Evolutionary conservation across 2,113 vertebrate genomes (phyloP).

Genomic region (Quiscalus mexicanus): DNA sequence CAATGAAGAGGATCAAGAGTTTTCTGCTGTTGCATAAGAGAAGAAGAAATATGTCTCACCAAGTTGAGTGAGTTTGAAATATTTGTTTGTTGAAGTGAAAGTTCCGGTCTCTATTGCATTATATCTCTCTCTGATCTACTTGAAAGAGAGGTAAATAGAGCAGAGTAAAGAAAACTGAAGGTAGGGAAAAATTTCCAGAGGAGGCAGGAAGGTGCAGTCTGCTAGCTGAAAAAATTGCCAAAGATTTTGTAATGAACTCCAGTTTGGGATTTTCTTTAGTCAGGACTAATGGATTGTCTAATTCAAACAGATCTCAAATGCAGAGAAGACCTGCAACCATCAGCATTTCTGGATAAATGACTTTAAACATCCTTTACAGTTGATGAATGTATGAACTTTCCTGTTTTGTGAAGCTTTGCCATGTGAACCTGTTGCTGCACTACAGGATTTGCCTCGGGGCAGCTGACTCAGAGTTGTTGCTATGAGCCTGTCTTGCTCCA

Average conservation of each 20-base stretch:
- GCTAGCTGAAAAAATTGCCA: background rate
- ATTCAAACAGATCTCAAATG: background rate
- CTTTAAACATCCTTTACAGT: background rate
- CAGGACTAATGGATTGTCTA: background rate
- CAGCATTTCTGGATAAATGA: background rate
- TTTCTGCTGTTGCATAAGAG: background rate
- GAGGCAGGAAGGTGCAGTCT: background rate
- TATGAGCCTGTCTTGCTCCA: background rate
- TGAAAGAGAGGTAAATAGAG: background rate
- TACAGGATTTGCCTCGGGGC: background rate
- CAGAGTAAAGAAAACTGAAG: background rate
- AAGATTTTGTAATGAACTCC: background rate
- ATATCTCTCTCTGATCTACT: background rate
- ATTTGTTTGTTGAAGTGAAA: background rate
- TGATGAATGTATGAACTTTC: background rate
- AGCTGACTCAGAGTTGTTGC: background rate
- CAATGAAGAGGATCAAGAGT: background rate
- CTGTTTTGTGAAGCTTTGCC: background rate
- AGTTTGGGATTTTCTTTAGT: background rate
- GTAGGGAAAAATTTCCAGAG: background rate
- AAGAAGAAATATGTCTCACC: background rate
- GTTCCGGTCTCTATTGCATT: fast-evolving
- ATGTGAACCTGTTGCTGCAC: background rate
- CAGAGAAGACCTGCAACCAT: background rate
- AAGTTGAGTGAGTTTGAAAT: background rate